Base-by-base conservation (phyloP, 2,113 vertebrate genomes). In the Apteryx mantelli region DNA sequence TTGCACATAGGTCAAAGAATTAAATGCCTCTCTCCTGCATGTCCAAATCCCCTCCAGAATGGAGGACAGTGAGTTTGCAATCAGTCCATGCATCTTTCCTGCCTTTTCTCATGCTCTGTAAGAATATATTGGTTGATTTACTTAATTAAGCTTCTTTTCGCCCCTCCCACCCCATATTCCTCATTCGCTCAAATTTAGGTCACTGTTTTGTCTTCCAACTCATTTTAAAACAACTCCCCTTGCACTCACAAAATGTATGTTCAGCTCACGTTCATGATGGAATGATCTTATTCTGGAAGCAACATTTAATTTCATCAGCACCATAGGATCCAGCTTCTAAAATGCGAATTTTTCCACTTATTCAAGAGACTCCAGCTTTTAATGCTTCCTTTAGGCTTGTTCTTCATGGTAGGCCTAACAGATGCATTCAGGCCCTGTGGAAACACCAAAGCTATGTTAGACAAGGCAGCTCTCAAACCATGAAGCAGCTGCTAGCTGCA, bases 361-460 rank as follows among this genome's bases (percentile, higher is more conserved):
- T 53, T 91, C 53, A 50, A 42, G 26, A 36, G 76, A 73, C 9
- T 38, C 7, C 13, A 79, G n/a, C 19, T 68, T 66, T n/a, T 32
- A 79, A 3, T 44, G 5, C 26, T 66, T 79, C 18, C 16, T 75
- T 86, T 44, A 87, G 6, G 18, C 8, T 75, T 56, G 8, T 3
- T 11, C 17, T 56, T 76, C 58, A 69, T 60, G 28, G 7, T 20
- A 65, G 20, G 4, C n/a, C 30, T 76, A 44, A n/a, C 18, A 63
- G 52, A 44, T 1, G 5, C 4, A 7, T 4, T 8, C 26, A 58
- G 17, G 8, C 13, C 18, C 64, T 64, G 34, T 11, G 0, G 5
- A 52, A 81, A 74, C 11, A 38, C 11, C 15, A 52, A 16, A 76
- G 42, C 15, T 81, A 3, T n/a, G 13, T 16, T 26, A 61, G 26